Evolutionary conservation across 2,113 vertebrate species (phyloP).

Genomic region (Tetrao urogallus): DNA sequence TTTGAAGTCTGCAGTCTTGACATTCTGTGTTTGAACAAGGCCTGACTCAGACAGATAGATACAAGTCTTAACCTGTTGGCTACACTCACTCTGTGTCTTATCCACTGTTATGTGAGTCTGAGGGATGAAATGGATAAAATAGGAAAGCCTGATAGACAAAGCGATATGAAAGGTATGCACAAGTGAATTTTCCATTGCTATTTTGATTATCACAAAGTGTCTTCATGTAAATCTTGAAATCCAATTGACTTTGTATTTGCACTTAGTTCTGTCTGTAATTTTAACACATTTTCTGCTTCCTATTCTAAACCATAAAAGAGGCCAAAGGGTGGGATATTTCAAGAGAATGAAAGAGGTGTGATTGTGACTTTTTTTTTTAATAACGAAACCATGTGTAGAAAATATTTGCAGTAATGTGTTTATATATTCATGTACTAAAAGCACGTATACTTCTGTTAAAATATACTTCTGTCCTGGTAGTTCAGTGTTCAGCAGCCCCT

Average conservation of each 20-base stretch:
- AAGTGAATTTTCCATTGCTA: background rate
- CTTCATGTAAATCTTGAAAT: background rate
- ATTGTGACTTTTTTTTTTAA: background rate
- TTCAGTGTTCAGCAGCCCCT: background rate
- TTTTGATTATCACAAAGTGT: background rate
- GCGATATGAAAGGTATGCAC: background rate
- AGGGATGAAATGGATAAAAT: background rate
- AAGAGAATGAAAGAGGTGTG: background rate
- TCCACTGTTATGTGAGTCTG: background rate
- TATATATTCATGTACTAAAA: background rate
- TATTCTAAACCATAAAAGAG: background rate
- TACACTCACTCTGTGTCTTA: background rate
- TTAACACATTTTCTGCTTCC: background rate
- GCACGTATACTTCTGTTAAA: background rate
- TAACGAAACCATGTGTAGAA: background rate
- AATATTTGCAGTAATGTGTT: background rate
- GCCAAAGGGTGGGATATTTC: background rate
- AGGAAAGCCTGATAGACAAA: fast-evolving
- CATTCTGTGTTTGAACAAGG: background rate
- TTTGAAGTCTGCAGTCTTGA: conserved; percentile 1
- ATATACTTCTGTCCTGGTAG: background rate
- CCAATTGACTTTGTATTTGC: background rate
- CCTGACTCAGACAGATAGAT: background rate
- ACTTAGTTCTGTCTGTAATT: background rate
- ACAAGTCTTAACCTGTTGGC: conserved; percentile 6